Conservation (phyloP, 2,113 vertebrate species). For the Cynocephalus volans region DNA sequence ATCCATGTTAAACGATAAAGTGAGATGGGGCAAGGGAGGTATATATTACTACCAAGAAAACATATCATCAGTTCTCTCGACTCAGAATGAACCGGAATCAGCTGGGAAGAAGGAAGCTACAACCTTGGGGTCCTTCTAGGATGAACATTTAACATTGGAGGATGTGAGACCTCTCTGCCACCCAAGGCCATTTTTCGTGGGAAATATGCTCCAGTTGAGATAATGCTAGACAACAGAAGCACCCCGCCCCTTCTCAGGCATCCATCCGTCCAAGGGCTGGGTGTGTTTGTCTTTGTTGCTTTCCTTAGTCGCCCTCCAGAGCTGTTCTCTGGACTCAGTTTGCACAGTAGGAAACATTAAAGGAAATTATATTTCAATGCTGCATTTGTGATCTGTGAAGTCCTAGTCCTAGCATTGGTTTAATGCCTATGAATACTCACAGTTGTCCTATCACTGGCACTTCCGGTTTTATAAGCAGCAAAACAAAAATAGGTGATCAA, state of each 20-base stretch:
- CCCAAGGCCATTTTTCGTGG: neutral
- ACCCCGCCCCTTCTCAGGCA: neutral
- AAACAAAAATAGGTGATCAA: constrained; percentile 25
- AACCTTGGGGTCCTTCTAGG: neutral
- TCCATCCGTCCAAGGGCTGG: neutral
- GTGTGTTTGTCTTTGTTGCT: neutral
- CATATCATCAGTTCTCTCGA: neutral
- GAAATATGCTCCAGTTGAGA: neutral
- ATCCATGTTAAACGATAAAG: neutral
- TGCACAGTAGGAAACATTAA: neutral
- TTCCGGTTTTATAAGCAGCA: neutral
- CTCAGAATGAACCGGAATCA: neutral
- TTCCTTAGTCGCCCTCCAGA: neutral
- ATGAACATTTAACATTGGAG: neutral
- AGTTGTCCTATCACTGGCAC: neutral
- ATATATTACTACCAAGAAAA: constrained; percentile 58
- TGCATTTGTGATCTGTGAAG: neutral
- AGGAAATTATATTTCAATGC: neutral
- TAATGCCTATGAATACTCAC: neutral
- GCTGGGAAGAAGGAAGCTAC: neutral
- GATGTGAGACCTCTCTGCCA: neutral
- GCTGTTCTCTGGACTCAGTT: neutral
- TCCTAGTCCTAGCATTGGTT: neutral
- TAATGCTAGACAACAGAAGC: neutral
- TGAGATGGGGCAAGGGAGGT: neutral